Evolutionary conservation across 2,113 vertebrate genomes (phyloP).

Genomic region (Triplophysa siluroides): DNA sequence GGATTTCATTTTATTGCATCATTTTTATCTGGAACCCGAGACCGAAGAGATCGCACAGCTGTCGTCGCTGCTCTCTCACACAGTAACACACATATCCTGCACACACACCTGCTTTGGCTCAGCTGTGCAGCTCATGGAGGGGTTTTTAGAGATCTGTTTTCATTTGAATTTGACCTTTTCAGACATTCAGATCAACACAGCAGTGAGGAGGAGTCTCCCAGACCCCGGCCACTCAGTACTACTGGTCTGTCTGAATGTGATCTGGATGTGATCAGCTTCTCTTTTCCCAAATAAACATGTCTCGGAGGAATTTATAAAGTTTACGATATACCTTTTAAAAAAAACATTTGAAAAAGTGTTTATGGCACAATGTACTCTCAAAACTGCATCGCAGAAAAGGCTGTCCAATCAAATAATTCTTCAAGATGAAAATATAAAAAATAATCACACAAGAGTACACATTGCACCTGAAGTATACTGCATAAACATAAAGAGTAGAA

Average conservation of each 20-base stretch:
- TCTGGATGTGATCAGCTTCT: neutral
- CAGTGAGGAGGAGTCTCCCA: neutral
- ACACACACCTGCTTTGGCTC: conserved; percentile 38
- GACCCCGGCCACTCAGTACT: neutral
- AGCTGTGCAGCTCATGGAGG: conserved; percentile 33
- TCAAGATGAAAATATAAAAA: neutral
- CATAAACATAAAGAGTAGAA: too few relatives aligned
- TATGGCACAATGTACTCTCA: too few relatives aligned
- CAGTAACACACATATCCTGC: conserved; percentile 1
- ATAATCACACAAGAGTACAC: neutral
- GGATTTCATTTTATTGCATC: conserved; percentile 73
- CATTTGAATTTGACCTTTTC: conserved; percentile 38
- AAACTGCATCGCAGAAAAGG: too few relatives aligned
- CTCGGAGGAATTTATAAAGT: neutral
- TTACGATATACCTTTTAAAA: neutral
- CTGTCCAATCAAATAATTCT: neutral
- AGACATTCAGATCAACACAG: neutral
- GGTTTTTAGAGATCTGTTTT: conserved; percentile 38
- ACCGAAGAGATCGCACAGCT: conserved; percentile 59
- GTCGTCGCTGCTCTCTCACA: conserved; percentile 58
- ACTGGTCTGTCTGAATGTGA: conserved; percentile 1
- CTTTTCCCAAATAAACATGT: conserved; percentile 12
- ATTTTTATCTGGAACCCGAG: conserved; percentile 67
- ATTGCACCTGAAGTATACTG: too few relatives aligned
- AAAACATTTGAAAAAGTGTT: neutral